These are phyloP conservation scores for Calidris pygmaea DNA, from an alignment of 2,113 vertebrate species.

Conservation along the genomic window DNA sequence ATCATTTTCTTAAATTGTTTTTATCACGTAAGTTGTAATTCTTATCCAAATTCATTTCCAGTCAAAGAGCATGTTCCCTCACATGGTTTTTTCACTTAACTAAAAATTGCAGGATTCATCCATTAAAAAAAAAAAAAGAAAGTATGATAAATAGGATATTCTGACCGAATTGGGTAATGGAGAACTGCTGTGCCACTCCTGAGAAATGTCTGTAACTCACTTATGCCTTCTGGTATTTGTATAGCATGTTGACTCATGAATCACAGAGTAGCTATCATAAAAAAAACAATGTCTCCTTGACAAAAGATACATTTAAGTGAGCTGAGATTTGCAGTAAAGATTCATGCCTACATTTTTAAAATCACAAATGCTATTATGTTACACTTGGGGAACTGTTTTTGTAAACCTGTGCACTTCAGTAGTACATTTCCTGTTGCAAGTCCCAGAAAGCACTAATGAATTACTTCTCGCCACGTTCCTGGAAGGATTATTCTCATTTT, in stretches of 20 bases:
- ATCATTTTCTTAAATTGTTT: slow-evolving; percentile 26
- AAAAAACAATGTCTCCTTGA: slow-evolving; percentile 35
- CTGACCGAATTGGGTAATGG: slow-evolving; percentile 58
- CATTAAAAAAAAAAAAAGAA: neutral
- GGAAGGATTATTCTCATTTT: neutral
- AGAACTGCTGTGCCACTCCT: slow-evolving; percentile 54
- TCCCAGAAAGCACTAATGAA: neutral
- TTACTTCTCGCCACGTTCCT: neutral
- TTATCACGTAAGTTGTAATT: neutral
- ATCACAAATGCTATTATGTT: slow-evolving; percentile 8
- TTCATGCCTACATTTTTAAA: slow-evolving; percentile 32
- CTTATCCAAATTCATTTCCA: slow-evolving; percentile 45
- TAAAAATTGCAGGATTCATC: slow-evolving; percentile 41
- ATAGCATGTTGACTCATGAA: slow-evolving; percentile 63
- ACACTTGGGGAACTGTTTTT: neutral
- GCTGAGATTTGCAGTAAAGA: slow-evolving; percentile 42
- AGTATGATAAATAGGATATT: slow-evolving; percentile 48
- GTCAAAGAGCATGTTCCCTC: neutral
- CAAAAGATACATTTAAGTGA: slow-evolving; percentile 40
- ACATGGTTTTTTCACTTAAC: slow-evolving; percentile 9
- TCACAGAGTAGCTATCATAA: slow-evolving; percentile 47
- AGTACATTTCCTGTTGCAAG: neutral
- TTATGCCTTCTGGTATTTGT: slow-evolving; percentile 64
- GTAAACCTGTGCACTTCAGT: neutral
- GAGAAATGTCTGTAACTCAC: slow-evolving; percentile 64